A percentile compares a stretch with the other conserved stretches of the same genome.
phyloP scores from a whole-genome alignment of 2,888 invertebrate genomes.

The Euclidia mi region DNA sequence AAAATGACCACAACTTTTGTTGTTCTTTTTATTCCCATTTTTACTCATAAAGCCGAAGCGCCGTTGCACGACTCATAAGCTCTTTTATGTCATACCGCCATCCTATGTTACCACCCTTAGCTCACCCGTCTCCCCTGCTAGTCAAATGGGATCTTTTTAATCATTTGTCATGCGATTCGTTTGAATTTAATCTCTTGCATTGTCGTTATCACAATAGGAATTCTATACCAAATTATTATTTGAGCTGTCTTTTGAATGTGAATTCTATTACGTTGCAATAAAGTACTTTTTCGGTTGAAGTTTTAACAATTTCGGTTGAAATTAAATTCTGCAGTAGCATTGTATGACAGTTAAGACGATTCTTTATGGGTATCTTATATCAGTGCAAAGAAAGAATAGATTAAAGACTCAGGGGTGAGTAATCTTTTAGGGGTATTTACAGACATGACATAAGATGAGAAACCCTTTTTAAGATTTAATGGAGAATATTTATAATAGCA shows the following conservation, averaged over 20 bases:
- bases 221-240: conserved; percentile 26
- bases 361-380: conserved; percentile 40
- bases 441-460: conserved; percentile 6
- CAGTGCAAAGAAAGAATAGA: conserved; percentile 32
- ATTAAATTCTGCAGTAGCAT: conserved; percentile 51
- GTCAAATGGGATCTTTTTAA: conserved; percentile 41
- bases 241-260: background rate
- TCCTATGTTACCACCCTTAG: conserved; percentile 11
- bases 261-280: background rate
- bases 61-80: background rate
- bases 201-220: conserved; percentile 47
- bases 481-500: background rate
- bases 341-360: conserved; percentile 33
- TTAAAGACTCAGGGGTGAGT: conserved; percentile 16
- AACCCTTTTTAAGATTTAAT: background rate
- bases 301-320: conserved; percentile 44
- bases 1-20: no score
- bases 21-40: background rate
- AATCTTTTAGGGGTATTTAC: conserved; percentile 13
- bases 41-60: background rate
- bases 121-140: conserved; percentile 21
- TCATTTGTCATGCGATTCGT: conserved; percentile 53
- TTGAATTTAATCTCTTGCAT: conserved; percentile 47
- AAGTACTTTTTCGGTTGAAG: conserved; percentile 9
- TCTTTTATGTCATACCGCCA: conserved; percentile 11